Base-by-base conservation (phyloP, 2,113 vertebrate species). In the Gadus macrocephalus region DNA sequence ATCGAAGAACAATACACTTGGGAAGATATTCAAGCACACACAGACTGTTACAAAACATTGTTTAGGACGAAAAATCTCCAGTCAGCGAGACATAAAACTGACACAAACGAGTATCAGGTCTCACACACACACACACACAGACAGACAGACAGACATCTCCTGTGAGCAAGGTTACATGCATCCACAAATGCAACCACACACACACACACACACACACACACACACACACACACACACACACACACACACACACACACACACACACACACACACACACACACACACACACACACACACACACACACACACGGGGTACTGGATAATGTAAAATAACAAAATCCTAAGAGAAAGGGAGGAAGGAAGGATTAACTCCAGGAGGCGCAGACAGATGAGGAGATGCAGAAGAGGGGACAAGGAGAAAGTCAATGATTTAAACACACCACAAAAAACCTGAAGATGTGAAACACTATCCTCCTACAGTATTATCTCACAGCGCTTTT, bases 351-450 rank as follows among this genome's bases (percentile, higher is more conserved):
- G 71, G 78, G 70, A 62, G 42, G 49, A 61, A 6, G 67, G 53
- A 69, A 38, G 4, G 35, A 69, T 56, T 66, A 83, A 90, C 88
- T 89, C 84, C 83, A 72, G 78, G 35, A 67, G 69, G 83, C 49
- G 66, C 19, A 55, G 60, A 60, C 71, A 22, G n/a, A 73, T 15
- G 64, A 20, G 28, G 67, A 83, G 62, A 20, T 2, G 60, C 60
- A 53, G 62, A 62, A 78, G 70, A 66, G 15, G 15, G 62, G 64
- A 74, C 64, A 74, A 64, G 79, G 75, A 85, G 79, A 86, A 80
- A 53, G 19, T 15, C 15, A 58, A 61, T 61, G 11, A 61, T 19
- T 61, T 61, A 19, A 60, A 60, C 58, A 7, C 58, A 19, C 5
- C 20, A 60, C 25, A 25, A 3, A 49, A 49, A 49, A 49, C 42